phyloP scores from a whole-genome alignment of 1,140 invertebrate species.

The Bombus impatiens region DNA sequence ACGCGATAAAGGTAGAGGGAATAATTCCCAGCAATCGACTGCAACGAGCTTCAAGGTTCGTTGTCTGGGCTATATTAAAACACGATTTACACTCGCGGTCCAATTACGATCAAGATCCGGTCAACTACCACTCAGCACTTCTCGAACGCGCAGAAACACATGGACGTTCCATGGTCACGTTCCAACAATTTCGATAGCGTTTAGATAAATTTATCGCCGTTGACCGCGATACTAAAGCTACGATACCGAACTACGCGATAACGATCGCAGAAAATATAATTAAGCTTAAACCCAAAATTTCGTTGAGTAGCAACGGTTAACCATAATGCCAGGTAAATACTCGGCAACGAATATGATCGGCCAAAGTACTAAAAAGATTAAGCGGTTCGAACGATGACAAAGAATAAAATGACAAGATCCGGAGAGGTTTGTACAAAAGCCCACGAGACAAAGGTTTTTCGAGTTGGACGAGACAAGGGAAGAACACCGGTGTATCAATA shows the following conservation, averaged over 20 bases:
- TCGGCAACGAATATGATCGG: not conserved
- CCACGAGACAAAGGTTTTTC: not conserved
- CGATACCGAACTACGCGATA: not conserved
- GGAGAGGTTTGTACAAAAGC: no score
- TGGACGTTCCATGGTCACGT: not conserved
- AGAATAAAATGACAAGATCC: not conserved
- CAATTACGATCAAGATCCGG: conserved; percentile 15
- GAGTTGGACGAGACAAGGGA: not conserved
- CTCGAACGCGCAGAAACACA: not conserved
- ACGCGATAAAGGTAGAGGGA: not conserved
- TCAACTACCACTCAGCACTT: not conserved
- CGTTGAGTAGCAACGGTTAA: not conserved
- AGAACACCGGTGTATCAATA: conserved; percentile 21
- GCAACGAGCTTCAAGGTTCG: conserved; percentile 6
- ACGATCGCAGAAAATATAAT: not conserved
- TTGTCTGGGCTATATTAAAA: conserved; percentile 11
- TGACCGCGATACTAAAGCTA: no score
- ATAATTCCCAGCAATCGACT: not conserved
- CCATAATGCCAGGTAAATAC: not conserved
- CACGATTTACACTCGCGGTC: conserved; percentile 1
- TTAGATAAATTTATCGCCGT: not conserved
- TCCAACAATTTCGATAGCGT: not conserved
- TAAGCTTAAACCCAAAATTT: rapidly evolving
- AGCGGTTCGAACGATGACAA: no score
- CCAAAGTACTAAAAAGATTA: not conserved